These are phyloP conservation scores for Ferrisia virgata DNA, from an alignment of 2,888 invertebrate genomes.

Conservation along the genomic window DNA sequence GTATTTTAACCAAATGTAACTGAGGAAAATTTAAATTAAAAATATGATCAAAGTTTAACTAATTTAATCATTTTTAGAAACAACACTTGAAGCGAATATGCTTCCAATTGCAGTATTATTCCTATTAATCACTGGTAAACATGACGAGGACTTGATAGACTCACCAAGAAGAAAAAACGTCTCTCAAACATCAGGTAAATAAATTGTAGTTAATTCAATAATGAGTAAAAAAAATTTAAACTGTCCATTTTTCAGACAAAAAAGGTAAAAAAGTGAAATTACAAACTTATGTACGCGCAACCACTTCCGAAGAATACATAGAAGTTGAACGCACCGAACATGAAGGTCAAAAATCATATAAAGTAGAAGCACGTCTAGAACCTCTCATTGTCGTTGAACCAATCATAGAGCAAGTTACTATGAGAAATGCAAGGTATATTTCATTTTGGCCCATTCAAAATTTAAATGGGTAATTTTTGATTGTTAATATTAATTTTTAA, in stretches of 20 bases:
- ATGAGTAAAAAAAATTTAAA: background rate
- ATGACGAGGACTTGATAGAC: constrained; percentile 11
- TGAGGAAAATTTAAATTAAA: background rate
- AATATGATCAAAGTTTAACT: background rate
- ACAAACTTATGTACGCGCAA: constrained; percentile 33
- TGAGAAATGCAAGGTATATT: background rate
- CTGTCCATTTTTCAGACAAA: background rate
- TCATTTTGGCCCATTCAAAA: background rate
- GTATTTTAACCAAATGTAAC: background rate
- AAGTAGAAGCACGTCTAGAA: constrained; percentile 29
- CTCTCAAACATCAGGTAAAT: background rate
- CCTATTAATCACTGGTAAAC: background rate
- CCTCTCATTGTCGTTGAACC: background rate
- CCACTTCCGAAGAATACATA: constrained; percentile 26
- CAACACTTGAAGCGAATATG: background rate
- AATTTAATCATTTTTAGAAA: background rate
- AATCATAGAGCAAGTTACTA: background rate
- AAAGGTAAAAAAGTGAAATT: constrained; percentile 24
- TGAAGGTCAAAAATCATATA: constrained; percentile 34
- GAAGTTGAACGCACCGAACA: constrained; percentile 33
- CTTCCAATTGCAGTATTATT: constrained; percentile 31
- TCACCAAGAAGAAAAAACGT: background rate
- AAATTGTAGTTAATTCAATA: background rate
- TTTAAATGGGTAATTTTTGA: background rate
- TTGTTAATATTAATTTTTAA: background rate